phyloP scores from a whole-genome alignment of 2,113 vertebrate genomes.

The Dicerorhinus sumatrensis region DNA sequence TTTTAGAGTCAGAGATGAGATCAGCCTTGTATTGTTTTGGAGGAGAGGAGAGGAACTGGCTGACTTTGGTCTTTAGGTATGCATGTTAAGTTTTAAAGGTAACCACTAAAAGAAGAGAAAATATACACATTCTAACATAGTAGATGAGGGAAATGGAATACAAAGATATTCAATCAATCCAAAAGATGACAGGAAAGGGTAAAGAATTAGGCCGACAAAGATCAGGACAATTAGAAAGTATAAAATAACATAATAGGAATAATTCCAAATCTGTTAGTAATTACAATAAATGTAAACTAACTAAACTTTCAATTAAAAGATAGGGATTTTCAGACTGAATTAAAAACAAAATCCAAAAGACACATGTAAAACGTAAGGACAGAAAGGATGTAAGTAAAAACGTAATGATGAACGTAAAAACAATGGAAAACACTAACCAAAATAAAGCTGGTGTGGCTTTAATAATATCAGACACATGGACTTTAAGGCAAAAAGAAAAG shows the following conservation, averaged over 20 bases:
- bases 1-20: not conserved
- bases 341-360: not conserved
- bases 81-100: not conserved
- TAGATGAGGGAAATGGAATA: not conserved
- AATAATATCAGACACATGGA: not conserved
- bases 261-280: not conserved
- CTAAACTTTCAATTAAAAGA: constrained; percentile 32
- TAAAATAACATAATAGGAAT: not conserved
- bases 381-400: not conserved
- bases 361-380: not conserved
- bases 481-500: not conserved
- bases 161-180: not conserved
- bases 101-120: not conserved
- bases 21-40: not conserved
- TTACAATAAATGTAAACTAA: constrained; percentile 32
- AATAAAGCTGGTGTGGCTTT: not conserved
- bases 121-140: not conserved
- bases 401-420: not conserved
- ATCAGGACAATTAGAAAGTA: not conserved
- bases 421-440: not conserved
- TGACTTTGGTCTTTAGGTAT: not conserved
- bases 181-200: not conserved
- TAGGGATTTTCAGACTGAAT: not conserved
- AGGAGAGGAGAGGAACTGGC: not conserved
- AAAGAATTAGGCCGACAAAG: not conserved